Base-by-base conservation (phyloP, 2,113 vertebrate genomes). In the Callionymus lyra region DNA sequence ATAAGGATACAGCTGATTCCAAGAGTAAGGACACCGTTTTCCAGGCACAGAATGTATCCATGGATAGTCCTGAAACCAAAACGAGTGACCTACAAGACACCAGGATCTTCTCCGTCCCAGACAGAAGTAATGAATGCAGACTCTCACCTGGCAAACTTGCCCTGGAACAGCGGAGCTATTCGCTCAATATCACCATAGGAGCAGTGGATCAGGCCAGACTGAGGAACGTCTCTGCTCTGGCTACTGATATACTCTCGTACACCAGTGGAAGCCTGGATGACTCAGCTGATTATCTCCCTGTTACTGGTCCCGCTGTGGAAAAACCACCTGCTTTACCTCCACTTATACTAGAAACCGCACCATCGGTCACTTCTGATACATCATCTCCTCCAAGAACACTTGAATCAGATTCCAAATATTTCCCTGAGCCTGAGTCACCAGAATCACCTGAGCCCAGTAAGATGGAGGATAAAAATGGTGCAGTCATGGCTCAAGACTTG, bases 91-190 rank as follows among this genome's bases (percentile, higher is more conserved):
- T 84, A 14, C 88, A 86, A 34, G 88, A 90, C 63, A 84, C 86
- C 53, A 77, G 78, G 12, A 70, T 84, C 27, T 83, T 83, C 35
- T 56, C 66, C 16, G 62, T 88, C 45, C 86, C 86, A 47, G 93
- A 90, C 61, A 93, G 85, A 64, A 93, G 88, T 73, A 92, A 91
- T 48, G 93, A 98, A 38, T 85, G 81, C 53, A 76, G 74, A 48
- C 73, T 98, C 34, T 97, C 93, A n/a, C 87, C 95, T 0, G 94
- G 93, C 68, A 91, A 93, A 73, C 87, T 95, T 51, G 92, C 93
- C n/a, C 87, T 98, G 76, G 94, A 98, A 9, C 94, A 98, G 71
- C 89, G 93, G 72, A 99, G 94, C 65, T 98, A 94, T 84, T 99
- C 94, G 2, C 90, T 99, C 60, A 98, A 98, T 57, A 85, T 99